phyloP scores from a whole-genome alignment of 2,888 invertebrate species.

The Uropetala carovei region DNA sequence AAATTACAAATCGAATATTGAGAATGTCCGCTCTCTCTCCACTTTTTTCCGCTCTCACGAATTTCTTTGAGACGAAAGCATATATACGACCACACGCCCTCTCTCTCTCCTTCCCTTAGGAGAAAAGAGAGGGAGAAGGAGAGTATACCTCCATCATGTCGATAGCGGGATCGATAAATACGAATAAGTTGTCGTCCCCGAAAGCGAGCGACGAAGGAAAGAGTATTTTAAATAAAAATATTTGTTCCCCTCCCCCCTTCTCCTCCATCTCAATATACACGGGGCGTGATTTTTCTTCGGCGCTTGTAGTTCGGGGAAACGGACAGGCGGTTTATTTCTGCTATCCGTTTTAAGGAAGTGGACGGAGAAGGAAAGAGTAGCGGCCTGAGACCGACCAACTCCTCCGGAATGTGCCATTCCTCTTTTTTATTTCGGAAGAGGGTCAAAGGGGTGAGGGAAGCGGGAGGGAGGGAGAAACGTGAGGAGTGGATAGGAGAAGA shows the following conservation, averaged over 20 bases:
- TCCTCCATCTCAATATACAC: too few species aligned
- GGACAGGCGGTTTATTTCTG: background rate
- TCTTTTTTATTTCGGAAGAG: background rate
- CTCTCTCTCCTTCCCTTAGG: background rate
- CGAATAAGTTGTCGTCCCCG: slow-evolving; percentile 10
- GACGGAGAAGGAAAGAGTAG: background rate
- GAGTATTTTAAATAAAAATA: background rate
- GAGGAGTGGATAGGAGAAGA: too few species aligned
- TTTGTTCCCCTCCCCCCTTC: background rate
- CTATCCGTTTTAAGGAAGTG: background rate
- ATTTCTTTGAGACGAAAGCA: background rate
- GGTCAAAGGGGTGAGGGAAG: too few species aligned
- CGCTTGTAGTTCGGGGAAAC: background rate
- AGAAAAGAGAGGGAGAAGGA: background rate
- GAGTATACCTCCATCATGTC: slow-evolving; percentile 8
- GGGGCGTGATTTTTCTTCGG: slow-evolving; percentile 4
- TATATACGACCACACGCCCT: background rate
- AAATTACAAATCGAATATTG: slow-evolving; percentile 19
- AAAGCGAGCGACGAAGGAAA: slow-evolving; percentile 1
- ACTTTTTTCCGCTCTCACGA: background rate
- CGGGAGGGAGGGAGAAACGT: too few species aligned
- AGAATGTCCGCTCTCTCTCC: background rate
- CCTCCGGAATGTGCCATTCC: background rate
- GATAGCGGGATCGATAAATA: slow-evolving; percentile 5
- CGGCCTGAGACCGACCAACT: background rate